A percentile compares a stretch with the other conserved stretches of the same genome.
These are phyloP conservation scores for Xenotilapia caudafasciata DNA, from an alignment of 2,113 vertebrate species.

Conservation along the genomic window DNA sequence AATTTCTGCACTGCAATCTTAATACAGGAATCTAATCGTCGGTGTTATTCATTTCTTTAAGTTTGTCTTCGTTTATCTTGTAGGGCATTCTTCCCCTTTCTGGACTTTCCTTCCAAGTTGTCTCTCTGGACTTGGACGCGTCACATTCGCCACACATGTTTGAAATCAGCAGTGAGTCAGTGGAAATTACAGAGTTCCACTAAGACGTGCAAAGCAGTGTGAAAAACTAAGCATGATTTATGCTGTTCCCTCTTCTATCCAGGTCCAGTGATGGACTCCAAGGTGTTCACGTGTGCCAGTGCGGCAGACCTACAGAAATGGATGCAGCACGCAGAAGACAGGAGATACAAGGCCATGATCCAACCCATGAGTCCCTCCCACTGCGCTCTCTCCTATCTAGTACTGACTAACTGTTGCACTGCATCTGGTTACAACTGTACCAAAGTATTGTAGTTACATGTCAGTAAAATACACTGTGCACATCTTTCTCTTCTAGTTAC, in stretches of 20 bases:
- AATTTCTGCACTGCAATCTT: background rate
- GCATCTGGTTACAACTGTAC: background rate
- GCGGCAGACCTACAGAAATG: slow-evolving; percentile 62
- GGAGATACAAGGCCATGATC: slow-evolving; percentile 54
- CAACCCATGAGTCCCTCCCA: slow-evolving; percentile 57
- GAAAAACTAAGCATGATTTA: background rate
- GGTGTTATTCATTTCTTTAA: background rate
- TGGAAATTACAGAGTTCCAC: background rate
- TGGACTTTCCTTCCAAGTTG: slow-evolving; percentile 59
- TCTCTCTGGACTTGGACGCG: slow-evolving; percentile 21
- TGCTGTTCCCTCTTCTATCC: background rate
- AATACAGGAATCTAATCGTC: background rate
- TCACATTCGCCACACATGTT: slow-evolving; percentile 60
- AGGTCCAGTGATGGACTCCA: slow-evolving; percentile 78
- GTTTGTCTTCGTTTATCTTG: background rate
- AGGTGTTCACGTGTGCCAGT: slow-evolving; percentile 67
- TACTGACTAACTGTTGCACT: slow-evolving; percentile 7
- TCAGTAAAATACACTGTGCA: background rate
- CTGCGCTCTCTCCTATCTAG: slow-evolving; percentile 72
- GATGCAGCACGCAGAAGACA: slow-evolving; percentile 66
- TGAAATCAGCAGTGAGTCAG: slow-evolving; percentile 75
- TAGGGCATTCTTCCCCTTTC: slow-evolving; percentile 81
- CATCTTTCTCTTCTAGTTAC: slow-evolving; percentile 41
- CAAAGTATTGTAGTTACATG: background rate
- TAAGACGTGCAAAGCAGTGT: background rate